phyloP scores from a whole-genome alignment of 2,888 invertebrate species.

The Busseola fusca region DNA sequence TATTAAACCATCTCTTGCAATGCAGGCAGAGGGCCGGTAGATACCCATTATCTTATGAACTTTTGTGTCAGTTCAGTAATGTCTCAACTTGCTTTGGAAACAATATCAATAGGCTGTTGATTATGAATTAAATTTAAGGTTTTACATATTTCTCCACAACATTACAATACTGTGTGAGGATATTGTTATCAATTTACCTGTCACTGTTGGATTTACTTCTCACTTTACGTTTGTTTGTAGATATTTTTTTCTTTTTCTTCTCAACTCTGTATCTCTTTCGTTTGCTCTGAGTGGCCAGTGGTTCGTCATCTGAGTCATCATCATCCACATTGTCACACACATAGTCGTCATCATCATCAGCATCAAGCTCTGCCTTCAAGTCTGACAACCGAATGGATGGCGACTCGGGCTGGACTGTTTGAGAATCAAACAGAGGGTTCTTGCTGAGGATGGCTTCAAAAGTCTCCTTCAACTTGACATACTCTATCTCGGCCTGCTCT shows the following conservation, averaged over 20 bases:
- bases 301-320: slow-evolving; percentile 71
- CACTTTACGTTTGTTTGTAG: slow-evolving; percentile 60
- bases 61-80: neutral
- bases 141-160: neutral
- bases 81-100: neutral
- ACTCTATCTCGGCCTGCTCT: slow-evolving; percentile 82
- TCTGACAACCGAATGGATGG: slow-evolving; percentile 60
- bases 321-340: slow-evolving; percentile 57
- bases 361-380: slow-evolving; percentile 69
- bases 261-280: slow-evolving; percentile 73
- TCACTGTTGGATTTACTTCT: slow-evolving; percentile 65
- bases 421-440: slow-evolving; percentile 78
- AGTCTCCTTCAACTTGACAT: slow-evolving; percentile 77
- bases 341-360: slow-evolving; percentile 53
- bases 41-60: neutral
- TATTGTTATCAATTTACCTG: slow-evolving; percentile 56
- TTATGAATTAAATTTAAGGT: neutral
- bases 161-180: neutral
- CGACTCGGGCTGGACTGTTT: slow-evolving; percentile 54
- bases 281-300: slow-evolving; percentile 77
- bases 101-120: neutral
- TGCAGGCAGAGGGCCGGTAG: neutral
- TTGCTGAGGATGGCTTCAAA: slow-evolving; percentile 81
- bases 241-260: slow-evolving; percentile 77
- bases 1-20: neutral